A percentile compares a stretch with the other conserved stretches of the same genome.
Evolutionary conservation across 2,797 vertebrate species (phyloP).

Genomic region (Mus minutoides): DNA sequence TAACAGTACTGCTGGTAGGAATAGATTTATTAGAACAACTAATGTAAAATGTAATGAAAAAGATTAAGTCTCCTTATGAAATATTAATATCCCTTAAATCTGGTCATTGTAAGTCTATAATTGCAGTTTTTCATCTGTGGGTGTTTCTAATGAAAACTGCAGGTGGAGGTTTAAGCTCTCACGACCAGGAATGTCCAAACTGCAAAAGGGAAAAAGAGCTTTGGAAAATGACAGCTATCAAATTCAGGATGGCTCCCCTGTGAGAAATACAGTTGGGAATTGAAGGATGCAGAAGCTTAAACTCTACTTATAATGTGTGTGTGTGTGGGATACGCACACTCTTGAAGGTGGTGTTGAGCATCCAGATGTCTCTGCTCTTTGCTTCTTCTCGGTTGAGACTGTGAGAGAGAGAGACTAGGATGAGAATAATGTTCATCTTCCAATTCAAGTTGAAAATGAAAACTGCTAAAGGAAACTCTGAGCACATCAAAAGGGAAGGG

Average conservation of each 20-base stretch:
- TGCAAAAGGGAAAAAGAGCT: not conserved
- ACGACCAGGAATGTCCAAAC: not conserved
- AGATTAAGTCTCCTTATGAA: constrained; percentile 86
- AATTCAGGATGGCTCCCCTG: not conserved
- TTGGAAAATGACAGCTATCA: not conserved
- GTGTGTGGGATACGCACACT: not conserved
- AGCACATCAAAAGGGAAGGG: not conserved
- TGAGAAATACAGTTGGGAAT: fast-evolving
- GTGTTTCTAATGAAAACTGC: constrained; percentile 53
- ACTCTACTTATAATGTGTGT: not conserved
- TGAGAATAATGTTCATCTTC: not conserved
- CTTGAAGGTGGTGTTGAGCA: not conserved
- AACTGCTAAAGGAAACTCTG: not conserved
- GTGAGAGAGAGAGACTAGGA: too few species aligned
- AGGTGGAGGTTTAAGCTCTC: not conserved
- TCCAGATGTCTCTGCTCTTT: not conserved
- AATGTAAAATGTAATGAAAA: constrained; percentile 86
- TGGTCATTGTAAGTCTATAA: constrained; percentile 80
- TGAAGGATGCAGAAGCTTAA: not conserved
- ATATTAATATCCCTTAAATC: constrained; percentile 84
- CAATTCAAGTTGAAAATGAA: not conserved
- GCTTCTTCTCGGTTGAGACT: not conserved
- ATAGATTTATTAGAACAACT: constrained; percentile 86
- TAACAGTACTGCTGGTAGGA: constrained; percentile 70
- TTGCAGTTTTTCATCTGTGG: constrained; percentile 79